Percentiles rank a stretch among this genome's conserved stretches.
Evolutionary conservation across 2,113 vertebrate genomes (phyloP).

Genomic region (Mixornis gularis): DNA sequence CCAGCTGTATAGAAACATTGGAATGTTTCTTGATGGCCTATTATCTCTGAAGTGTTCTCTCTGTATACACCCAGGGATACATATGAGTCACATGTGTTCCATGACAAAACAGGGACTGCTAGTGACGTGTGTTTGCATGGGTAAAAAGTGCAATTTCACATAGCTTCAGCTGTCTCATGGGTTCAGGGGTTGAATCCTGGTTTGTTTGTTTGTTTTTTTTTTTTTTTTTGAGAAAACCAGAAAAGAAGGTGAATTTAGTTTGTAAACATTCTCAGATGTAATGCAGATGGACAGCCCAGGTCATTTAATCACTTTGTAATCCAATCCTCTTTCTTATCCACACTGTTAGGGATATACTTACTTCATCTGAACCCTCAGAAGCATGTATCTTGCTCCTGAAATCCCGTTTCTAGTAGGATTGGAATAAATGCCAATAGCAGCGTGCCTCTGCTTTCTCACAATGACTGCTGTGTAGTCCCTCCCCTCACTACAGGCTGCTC

Average conservation of each 20-base stretch:
- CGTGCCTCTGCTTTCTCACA: neutral
- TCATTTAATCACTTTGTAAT: neutral
- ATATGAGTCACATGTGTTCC: accelerated
- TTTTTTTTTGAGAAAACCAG: neutral
- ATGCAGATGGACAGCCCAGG: neutral
- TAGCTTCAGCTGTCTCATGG: neutral
- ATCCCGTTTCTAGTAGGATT: neutral
- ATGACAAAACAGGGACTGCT: neutral
- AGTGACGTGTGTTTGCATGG: too few species aligned
- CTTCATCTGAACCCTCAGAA: neutral
- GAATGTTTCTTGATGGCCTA: accelerated
- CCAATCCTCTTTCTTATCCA: neutral
- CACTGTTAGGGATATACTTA: neutral
- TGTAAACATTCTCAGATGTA: neutral
- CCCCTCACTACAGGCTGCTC: neutral
- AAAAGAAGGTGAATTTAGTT: neutral
- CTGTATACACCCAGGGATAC: accelerated
- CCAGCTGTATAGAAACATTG: neutral
- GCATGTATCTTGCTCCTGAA: neutral
- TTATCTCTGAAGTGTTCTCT: accelerated
- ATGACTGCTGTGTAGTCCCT: neutral
- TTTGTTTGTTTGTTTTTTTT: too few species aligned
- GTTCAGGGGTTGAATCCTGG: too few species aligned
- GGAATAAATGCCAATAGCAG: neutral
- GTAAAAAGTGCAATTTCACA: neutral